Evolutionary conservation across 1,140 invertebrate species (phyloP), one percentile per base, ranked within the genome.

Genomic region (Ostrea denselamellosa): DNA sequence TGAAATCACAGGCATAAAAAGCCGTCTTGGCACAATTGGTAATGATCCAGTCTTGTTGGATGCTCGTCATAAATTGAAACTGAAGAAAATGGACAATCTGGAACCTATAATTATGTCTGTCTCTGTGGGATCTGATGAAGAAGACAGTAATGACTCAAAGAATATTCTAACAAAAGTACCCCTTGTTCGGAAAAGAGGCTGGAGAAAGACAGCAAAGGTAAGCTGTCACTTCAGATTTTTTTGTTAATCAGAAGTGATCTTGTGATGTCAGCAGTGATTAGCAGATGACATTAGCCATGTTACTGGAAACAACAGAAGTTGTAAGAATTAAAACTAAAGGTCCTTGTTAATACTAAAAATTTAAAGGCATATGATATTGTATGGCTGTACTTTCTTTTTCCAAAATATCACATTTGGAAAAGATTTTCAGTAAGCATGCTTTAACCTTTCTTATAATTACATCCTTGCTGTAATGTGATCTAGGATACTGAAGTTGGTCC

Each of bases 1-100:
- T n/a, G n/a, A n/a, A n/a, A n/a, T 52, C n/a, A 52, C 44, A 83
- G 82, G 82, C 22, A 83, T 83, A 17, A 83, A 83, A n/a, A 83
- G 82, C 44, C 44, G 82, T n/a, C 82, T 83, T 53, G 82, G 82
- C 22, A 77, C 68, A 77, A 8, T 14, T 14, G 14, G 68, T 77
- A 25, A 77, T 77, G 68, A 77, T 4, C 25, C 68, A 34, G 68
- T 17, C 28, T 14, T 34, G 9, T 77, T 77, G 25, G 68, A 77
- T 25, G 68, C 68, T 28, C 68, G 68, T 77, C 68, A 77, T 2
- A 77, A 28, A 28, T 77, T 77, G 25, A 77, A 77, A 34, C 68
- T 5, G 22, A 77, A 34, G 68, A 25, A 77, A 25, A 77, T 34
- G 22, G 68, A 28, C 68, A 77, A 25, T 77, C 22, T 77, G 25